Conservation (phyloP, 2,888 invertebrate species). For the Idaea biselata region DNA sequence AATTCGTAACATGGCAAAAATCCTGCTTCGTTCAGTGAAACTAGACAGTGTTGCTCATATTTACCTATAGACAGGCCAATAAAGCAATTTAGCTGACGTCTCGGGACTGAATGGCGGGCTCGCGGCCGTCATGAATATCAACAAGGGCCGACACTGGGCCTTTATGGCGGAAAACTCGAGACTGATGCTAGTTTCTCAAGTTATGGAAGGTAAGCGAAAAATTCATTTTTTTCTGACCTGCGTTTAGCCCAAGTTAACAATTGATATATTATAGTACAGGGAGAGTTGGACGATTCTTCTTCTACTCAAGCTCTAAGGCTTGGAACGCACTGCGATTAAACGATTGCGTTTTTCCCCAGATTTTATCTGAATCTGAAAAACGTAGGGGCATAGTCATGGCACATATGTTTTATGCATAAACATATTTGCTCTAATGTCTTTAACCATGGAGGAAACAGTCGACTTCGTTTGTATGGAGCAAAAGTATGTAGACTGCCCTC, state of each 20-base stretch:
- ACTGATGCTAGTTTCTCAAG: conserved; percentile 30
- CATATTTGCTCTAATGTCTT: no score
- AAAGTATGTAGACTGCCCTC: no score
- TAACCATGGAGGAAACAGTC: no score
- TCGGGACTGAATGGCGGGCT: conserved; percentile 46
- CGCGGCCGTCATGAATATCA: conserved; percentile 65
- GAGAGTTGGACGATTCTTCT: no score
- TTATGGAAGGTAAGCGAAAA: conserved; percentile 20
- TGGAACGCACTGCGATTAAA: no score
- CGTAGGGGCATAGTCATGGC: no score
- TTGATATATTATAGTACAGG: no score
- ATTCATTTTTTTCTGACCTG: neutral
- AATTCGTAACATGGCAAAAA: conserved; percentile 1
- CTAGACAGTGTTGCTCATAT: conserved; percentile 44
- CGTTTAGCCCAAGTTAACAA: neutral
- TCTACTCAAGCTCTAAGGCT: no score
- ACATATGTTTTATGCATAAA: no score
- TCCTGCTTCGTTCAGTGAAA: conserved; percentile 7
- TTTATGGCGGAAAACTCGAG: conserved; percentile 48
- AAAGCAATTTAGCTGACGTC: conserved; percentile 69
- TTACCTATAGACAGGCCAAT: conserved; percentile 58
- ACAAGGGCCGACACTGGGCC: conserved; percentile 49
- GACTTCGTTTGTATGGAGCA: no score
- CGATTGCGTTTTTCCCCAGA: no score
- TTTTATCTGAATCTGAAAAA: no score